Evolutionary conservation across 2,797 vertebrate genomes (phyloP), one percentile per base, ranked within the genome.

Genomic region (Myotis planiceps): DNA sequence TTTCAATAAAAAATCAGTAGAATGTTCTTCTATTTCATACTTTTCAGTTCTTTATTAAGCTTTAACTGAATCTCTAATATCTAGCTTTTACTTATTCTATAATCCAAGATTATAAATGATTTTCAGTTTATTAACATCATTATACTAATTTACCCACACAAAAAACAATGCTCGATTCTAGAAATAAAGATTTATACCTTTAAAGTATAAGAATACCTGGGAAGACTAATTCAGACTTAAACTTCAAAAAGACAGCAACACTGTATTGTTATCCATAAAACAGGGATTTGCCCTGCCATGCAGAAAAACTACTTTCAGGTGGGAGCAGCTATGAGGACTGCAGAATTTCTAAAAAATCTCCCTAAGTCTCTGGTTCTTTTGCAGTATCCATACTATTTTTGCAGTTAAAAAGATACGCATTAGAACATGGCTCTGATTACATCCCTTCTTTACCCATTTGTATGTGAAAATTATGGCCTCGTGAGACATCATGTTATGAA

Each of bases 101-200:
- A 88, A 92, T 42, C 16, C 69, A 75, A 97, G 69, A 86, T 34
- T 86, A 89, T 8, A 94, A 96, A 85, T 53, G 2, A 92, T 69
- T 95, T 92, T 93, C 2, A 66, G 13, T 39, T 82, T 89, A 92
- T 91, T 80, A 68, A 29, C 37, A 89, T 92, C 45, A 89, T 63
- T 95, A 81, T 29, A 94, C 39, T 86, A 90, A 47, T 74, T 69
- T 85, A 78, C 6, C 45, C 51, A 87, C 21, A 86, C 66, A 88
- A 94, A 69, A 39, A 7, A 82, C 71, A 82, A 55, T 72, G 81
- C 18, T 80, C 82, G 13, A 69, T 76, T 92, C 47, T 90, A 90
- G 34, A 39, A 79, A 75, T 82, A 60, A 92, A 90, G 58, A 90
- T 27, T 75, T 94, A 68, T 55, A 88, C 14, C 42, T 96, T 87